Evolutionary conservation across 2,888 invertebrate genomes (phyloP).

Genomic region (Conistra vaccinii): DNA sequence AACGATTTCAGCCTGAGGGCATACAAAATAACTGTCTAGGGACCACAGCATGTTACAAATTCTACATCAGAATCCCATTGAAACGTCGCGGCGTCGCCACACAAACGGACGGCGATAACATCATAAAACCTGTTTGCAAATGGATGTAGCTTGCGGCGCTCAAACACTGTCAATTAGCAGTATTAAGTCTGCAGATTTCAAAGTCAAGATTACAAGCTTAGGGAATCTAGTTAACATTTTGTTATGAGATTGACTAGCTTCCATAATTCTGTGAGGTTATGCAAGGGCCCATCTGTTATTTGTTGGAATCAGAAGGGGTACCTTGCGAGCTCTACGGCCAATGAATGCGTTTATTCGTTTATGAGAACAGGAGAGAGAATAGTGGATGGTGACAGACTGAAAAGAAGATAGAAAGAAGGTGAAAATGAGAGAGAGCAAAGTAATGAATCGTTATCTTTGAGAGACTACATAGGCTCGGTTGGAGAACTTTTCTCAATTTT

Average conservation of each 20-base stretch:
- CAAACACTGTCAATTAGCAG: slow-evolving; percentile 67
- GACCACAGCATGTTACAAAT: slow-evolving; percentile 48
- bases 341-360: neutral
- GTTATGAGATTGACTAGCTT: slow-evolving; percentile 9
- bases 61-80: slow-evolving; percentile 55
- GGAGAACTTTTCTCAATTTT: neutral
- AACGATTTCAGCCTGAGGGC: slow-evolving; percentile 49
- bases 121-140: slow-evolving; percentile 64
- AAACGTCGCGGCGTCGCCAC: slow-evolving; percentile 57
- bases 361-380: neutral
- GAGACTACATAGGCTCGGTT: neutral
- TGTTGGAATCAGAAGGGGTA: neutral
- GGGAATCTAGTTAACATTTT: slow-evolving; percentile 40
- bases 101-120: slow-evolving; percentile 62
- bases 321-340: neutral
- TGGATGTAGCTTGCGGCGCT: slow-evolving; percentile 57
- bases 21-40: slow-evolving; percentile 42
- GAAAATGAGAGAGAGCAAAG: neutral
- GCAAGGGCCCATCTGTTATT: neutral
- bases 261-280: slow-evolving; percentile 3
- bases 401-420: neutral
- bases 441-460: neutral
- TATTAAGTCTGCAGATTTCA: slow-evolving; percentile 66
- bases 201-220: slow-evolving; percentile 67
- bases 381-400: neutral